Evolutionary conservation across 2,888 invertebrate species (phyloP).

Genomic region (Aphodius sticticus): DNA sequence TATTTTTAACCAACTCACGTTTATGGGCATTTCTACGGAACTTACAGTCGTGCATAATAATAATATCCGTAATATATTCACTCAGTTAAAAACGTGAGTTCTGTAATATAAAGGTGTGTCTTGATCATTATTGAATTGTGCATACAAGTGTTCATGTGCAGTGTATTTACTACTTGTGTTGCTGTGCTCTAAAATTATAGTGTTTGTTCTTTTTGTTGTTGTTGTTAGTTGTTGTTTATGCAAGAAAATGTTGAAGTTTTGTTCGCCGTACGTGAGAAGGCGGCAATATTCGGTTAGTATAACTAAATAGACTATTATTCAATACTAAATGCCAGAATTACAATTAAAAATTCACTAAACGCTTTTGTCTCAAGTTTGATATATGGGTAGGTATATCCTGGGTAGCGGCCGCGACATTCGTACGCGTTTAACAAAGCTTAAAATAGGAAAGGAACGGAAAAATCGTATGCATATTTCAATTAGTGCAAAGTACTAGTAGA

Average conservation of each 20-base stretch:
- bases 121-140: background rate
- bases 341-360: background rate
- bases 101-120: background rate
- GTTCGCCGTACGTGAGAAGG: conserved; percentile 55
- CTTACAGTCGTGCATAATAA: background rate
- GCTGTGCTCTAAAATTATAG: background rate
- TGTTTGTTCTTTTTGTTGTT: background rate
- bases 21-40: background rate
- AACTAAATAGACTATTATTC: background rate
- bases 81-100: background rate
- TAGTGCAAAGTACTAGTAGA: too few species aligned
- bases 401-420: too few species aligned
- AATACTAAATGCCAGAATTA: background rate
- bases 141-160: background rate
- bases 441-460: too few species aligned
- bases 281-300: conserved; percentile 45
- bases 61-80: background rate
- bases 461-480: too few species aligned
- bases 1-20: background rate
- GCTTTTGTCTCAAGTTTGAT: too few species aligned
- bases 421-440: too few species aligned
- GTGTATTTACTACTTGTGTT: background rate
- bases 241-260: conserved; percentile 59
- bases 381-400: too few species aligned
- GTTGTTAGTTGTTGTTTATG: background rate